These are phyloP conservation scores for Panonychus citri DNA, from an alignment of 1,140 invertebrate genomes.

Conservation along the genomic window DNA sequence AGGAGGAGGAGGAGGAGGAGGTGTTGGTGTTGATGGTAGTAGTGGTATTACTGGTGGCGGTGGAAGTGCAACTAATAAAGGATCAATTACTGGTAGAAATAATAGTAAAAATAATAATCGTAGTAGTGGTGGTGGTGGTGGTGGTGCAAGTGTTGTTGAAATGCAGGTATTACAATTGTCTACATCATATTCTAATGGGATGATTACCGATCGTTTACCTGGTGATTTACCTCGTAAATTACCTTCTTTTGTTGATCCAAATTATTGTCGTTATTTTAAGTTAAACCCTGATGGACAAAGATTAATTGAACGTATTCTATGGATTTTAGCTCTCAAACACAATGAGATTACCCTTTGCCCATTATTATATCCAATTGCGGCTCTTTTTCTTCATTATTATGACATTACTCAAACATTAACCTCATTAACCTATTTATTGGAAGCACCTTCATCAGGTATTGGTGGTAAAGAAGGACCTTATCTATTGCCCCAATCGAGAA, in stretches of 20 bases:
- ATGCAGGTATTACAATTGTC: too few species aligned
- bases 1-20: too few species aligned
- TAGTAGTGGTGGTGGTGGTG: too few species aligned
- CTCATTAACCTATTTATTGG: background rate
- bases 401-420: slow-evolving; percentile 60
- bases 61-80: too few species aligned
- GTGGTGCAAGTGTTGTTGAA: too few species aligned
- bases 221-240: slow-evolving; percentile 4
- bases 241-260: slow-evolving; percentile 10
- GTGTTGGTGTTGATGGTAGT: too few species aligned
- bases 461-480: slow-evolving; percentile 50
- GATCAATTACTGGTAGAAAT: too few species aligned
- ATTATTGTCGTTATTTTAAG: slow-evolving; percentile 5
- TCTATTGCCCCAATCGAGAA: slow-evolving; percentile 80
- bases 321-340: slow-evolving; percentile 19
- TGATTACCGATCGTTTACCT: too few species aligned
- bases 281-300: background rate
- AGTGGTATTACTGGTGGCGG: too few species aligned
- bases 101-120: too few species aligned
- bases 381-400: slow-evolving; percentile 68
- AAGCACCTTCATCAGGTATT: background rate
- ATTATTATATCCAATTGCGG: slow-evolving; percentile 61
- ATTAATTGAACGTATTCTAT: slow-evolving; percentile 7
- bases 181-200: too few species aligned
- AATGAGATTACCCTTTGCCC: slow-evolving; percentile 87